phyloP scores from a whole-genome alignment of 2,888 invertebrate genomes.

The Metacarcinus magister region DNA sequence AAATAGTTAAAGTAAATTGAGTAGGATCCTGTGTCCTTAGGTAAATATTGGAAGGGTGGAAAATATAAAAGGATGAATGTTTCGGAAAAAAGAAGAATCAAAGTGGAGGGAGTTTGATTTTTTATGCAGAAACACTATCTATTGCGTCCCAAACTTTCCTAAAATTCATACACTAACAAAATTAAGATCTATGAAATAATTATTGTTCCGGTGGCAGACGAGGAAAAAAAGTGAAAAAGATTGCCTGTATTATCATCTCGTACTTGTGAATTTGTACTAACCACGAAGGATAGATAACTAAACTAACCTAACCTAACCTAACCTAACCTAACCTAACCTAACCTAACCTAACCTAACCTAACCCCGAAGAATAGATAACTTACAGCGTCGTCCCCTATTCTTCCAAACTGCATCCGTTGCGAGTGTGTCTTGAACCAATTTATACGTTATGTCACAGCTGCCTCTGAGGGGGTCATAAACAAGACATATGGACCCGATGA shows the following conservation, averaged over 20 bases:
- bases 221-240: neutral
- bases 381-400: neutral
- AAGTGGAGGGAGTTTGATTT: neutral
- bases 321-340: neutral
- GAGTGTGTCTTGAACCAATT: neutral
- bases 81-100: neutral
- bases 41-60: neutral
- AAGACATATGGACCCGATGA: neutral
- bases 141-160: neutral
- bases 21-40: neutral
- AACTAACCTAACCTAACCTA: too few species aligned
- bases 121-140: neutral
- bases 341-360: too few species aligned
- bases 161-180: too few species aligned
- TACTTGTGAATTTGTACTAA: neutral
- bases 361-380: neutral
- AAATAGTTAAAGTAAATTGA: neutral
- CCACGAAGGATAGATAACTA: neutral
- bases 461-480: neutral
- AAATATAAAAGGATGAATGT: neutral
- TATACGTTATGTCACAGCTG: neutral
- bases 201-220: neutral
- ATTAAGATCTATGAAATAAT: too few species aligned
- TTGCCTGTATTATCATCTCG: neutral
- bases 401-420: neutral